Conservation (phyloP, 2,797 vertebrate species). For the Chrosomus eos region DNA sequence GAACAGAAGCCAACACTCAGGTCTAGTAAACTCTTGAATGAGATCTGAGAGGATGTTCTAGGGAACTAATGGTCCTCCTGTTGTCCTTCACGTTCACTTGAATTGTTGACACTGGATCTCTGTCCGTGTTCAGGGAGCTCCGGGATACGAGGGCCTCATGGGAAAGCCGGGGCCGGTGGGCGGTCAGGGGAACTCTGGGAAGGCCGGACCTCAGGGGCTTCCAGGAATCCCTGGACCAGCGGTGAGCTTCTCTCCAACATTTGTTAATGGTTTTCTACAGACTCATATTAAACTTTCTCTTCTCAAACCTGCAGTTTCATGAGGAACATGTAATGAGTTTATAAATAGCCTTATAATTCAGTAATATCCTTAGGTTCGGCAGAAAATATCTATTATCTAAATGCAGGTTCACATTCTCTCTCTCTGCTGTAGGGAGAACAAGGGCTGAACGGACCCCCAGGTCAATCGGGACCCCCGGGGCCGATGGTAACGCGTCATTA, state of each 20-base stretch:
- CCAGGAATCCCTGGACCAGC: conserved; percentile 94
- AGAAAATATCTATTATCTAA: background rate
- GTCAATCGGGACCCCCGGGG: conserved; percentile 92
- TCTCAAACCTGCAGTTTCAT: background rate
- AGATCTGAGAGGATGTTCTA: background rate
- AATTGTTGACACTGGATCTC: background rate
- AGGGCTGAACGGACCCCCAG: conserved; percentile 91
- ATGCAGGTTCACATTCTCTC: background rate
- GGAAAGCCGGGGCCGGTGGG: conserved; percentile 94
- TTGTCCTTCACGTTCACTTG: background rate
- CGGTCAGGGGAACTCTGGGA: conserved; percentile 90
- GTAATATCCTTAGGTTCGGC: background rate
- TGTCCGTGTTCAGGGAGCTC: conserved; percentile 80
- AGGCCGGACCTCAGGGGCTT: conserved; percentile 88
- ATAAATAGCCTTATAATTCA: background rate
- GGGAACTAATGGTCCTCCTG: background rate
- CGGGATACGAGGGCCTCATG: conserved; percentile 88
- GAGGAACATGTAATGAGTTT: background rate
- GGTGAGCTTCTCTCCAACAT: conserved; percentile 74
- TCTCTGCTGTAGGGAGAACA: conserved; percentile 88
- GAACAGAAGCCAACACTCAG: background rate
- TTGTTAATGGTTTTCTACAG: background rate
- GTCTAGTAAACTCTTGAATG: background rate
- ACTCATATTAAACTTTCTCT: background rate
- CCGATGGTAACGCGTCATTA: conserved; percentile 84